phyloP scores from a whole-genome alignment of 2,113 vertebrate genomes.

The Hemiprocne comata region DNA sequence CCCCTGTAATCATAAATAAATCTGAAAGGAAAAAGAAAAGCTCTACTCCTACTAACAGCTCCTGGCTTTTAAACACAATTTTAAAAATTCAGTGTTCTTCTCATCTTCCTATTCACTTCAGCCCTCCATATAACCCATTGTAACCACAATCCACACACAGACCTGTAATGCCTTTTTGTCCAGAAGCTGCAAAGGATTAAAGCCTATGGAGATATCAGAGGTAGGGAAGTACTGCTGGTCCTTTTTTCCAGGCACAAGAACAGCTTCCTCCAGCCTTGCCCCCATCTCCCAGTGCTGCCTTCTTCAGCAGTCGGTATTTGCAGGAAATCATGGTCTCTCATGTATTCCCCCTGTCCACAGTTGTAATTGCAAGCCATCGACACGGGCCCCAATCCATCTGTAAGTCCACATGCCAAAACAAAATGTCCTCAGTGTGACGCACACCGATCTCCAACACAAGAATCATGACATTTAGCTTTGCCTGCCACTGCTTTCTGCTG shows the following conservation, averaged over 20 bases:
- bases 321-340: neutral
- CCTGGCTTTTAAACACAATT: neutral
- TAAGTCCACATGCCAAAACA: neutral
- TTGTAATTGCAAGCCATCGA: neutral
- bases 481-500: neutral
- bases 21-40: neutral
- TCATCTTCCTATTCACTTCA: neutral
- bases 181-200: neutral
- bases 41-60: neutral
- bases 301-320: neutral
- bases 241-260: neutral
- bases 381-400: no score
- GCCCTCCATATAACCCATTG: neutral
- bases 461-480: neutral
- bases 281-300: rapidly evolving
- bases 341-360: neutral
- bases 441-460: neutral
- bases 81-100: neutral
- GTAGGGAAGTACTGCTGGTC: neutral
- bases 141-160: neutral
- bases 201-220: neutral
- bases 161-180: neutral
- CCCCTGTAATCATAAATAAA: neutral
- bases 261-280: neutral
- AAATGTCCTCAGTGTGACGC: neutral